A percentile compares a stretch with the other conserved stretches of the same genome.
Evolutionary conservation across 2,797 vertebrate genomes (phyloP).

Genomic region (Dendrocincla tyrannina): DNA sequence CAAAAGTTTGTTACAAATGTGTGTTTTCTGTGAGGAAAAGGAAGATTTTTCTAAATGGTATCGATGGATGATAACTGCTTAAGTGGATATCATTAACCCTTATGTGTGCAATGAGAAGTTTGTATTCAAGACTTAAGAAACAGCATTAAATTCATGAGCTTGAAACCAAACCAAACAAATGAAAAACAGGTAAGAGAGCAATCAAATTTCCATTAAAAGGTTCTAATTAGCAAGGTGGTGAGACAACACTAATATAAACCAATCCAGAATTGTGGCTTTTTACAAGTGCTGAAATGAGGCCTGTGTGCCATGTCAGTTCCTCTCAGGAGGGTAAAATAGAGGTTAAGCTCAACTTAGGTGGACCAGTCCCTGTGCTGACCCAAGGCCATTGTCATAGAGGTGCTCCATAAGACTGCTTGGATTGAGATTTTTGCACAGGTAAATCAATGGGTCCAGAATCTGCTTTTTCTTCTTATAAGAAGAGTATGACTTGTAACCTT

Average conservation of each 20-base stretch:
- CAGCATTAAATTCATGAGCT: background rate
- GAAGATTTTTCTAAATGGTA: background rate
- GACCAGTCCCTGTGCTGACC: background rate
- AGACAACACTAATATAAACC: background rate
- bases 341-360: background rate
- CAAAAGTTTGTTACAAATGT: background rate
- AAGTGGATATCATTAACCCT: background rate
- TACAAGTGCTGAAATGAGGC: background rate
- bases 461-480: constrained; percentile 45
- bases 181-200: background rate
- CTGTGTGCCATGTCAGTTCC: background rate
- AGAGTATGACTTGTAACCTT: constrained; percentile 28
- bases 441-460: constrained; percentile 1
- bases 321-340: background rate
- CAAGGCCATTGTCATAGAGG: background rate
- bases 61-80: background rate
- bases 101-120: background rate
- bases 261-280: background rate
- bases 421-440: background rate
- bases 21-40: background rate
- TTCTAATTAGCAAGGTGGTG: background rate
- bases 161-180: background rate
- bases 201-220: background rate
- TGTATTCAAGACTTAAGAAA: background rate
- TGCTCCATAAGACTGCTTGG: background rate